Conservation (phyloP, 2,888 invertebrate species). For the Ornithoptera alexandrae region DNA sequence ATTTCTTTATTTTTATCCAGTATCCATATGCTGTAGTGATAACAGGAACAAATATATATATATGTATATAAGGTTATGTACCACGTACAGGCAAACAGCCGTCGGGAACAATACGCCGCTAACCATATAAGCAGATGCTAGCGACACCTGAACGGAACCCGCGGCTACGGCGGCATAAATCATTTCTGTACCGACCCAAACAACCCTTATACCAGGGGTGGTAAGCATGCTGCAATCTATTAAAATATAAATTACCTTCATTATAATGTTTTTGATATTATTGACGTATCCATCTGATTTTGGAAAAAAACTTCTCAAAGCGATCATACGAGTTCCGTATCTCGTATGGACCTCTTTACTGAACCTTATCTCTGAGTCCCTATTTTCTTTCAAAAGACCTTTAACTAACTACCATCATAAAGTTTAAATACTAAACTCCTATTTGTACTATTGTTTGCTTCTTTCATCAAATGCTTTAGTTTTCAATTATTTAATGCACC, state of each 20-base stretch:
- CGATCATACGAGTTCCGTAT: too few relatives aligned
- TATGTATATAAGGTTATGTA: not conserved
- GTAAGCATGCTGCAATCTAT: slow-evolving; percentile 20
- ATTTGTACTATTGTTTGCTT: too few relatives aligned
- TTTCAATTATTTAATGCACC: too few relatives aligned
- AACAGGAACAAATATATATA: not conserved
- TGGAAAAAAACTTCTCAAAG: too few relatives aligned
- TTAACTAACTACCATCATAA: too few relatives aligned
- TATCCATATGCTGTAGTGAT: not conserved
- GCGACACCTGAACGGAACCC: slow-evolving; percentile 67
- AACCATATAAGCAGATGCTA: slow-evolving; percentile 71
- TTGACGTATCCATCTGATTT: too few relatives aligned
- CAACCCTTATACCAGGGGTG: slow-evolving; percentile 13
- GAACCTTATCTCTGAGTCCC: too few relatives aligned
- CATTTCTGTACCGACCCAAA: slow-evolving; percentile 17
- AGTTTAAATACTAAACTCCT: too few relatives aligned
- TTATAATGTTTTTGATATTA: not conserved
- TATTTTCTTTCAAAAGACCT: too few relatives aligned
- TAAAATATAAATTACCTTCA: not conserved
- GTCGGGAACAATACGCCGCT: slow-evolving; percentile 58
- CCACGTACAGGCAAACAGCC: slow-evolving; percentile 10
- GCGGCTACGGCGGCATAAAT: slow-evolving; percentile 33
- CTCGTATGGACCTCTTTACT: too few relatives aligned
- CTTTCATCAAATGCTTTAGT: too few relatives aligned
- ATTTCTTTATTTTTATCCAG: not conserved